Conservation (phyloP, 2,113 vertebrate species). For the Macquaria australasica region DNA sequence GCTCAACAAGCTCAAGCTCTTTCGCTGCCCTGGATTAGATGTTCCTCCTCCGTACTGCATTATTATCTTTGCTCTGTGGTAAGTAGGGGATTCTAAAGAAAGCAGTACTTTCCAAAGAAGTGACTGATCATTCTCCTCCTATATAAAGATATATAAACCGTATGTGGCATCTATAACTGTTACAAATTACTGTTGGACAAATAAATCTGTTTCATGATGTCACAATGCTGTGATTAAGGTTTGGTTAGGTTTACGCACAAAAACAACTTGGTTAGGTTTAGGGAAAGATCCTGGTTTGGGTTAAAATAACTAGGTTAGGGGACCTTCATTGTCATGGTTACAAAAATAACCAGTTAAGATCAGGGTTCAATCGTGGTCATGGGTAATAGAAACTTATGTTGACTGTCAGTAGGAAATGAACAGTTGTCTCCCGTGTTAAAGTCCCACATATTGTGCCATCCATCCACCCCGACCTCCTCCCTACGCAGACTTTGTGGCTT, state of each 20-base stretch:
- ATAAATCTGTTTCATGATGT: background rate
- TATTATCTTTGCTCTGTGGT: conserved; percentile 17
- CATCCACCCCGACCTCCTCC: background rate
- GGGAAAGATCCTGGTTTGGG: too few species aligned
- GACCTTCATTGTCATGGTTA: background rate
- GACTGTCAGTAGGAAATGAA: background rate
- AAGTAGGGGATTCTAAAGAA: conserved; percentile 12
- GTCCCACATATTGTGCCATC: too few species aligned
- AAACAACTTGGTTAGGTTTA: too few species aligned
- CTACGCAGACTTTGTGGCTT: background rate
- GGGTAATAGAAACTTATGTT: background rate
- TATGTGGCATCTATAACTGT: background rate
- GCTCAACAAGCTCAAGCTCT: background rate
- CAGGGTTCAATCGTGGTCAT: too few species aligned
- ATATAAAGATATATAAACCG: background rate
- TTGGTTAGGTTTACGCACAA: background rate
- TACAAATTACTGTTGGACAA: background rate
- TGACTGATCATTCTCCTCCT: background rate
- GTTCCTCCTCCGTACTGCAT: conserved; percentile 7
- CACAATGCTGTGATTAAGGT: background rate
- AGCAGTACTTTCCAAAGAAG: background rate
- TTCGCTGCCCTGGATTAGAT: conserved; percentile 31
- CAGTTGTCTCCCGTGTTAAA: background rate
- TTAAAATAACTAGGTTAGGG: too few species aligned
- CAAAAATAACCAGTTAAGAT: too few species aligned